phyloP scores from a whole-genome alignment of 1,140 invertebrate genomes.

The Panonychus citri region DNA sequence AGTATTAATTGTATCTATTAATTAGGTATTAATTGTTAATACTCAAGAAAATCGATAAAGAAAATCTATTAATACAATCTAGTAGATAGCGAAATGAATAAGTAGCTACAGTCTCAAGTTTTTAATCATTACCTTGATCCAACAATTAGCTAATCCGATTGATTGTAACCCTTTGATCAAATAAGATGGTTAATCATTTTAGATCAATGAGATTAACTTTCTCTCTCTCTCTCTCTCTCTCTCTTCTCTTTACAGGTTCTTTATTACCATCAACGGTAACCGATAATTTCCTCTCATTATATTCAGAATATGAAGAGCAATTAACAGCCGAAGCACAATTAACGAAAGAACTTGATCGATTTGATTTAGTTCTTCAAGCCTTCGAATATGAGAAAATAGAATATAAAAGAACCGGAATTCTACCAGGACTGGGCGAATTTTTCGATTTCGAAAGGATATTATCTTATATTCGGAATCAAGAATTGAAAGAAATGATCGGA shows the following conservation, averaged over 20 bases:
- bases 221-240: too few species aligned
- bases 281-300: constrained; percentile 6
- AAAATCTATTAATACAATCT: too few species aligned
- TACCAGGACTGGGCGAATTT: constrained; percentile 57
- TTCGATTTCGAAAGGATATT: constrained; percentile 36
- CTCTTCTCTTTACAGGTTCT: background rate
- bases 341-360: constrained; percentile 81
- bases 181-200: too few species aligned
- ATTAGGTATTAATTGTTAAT: too few species aligned
- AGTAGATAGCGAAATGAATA: too few species aligned
- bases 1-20: too few species aligned
- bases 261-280: background rate
- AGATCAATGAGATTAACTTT: too few species aligned
- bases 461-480: background rate
- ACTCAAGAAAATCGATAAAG: too few species aligned
- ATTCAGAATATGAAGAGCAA: constrained; percentile 74
- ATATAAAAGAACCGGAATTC: constrained; percentile 34
- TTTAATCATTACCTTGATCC: too few species aligned
- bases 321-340: constrained; percentile 60
- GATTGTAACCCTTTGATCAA: too few species aligned
- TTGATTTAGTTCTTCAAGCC: constrained; percentile 87
- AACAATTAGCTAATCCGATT: too few species aligned
- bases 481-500: constrained; percentile 1
- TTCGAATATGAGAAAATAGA: constrained; percentile 62
- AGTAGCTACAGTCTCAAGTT: too few species aligned